These are phyloP conservation scores for Aricia artaxerxes DNA, from an alignment of 2,888 invertebrate species.

Conservation along the genomic window DNA sequence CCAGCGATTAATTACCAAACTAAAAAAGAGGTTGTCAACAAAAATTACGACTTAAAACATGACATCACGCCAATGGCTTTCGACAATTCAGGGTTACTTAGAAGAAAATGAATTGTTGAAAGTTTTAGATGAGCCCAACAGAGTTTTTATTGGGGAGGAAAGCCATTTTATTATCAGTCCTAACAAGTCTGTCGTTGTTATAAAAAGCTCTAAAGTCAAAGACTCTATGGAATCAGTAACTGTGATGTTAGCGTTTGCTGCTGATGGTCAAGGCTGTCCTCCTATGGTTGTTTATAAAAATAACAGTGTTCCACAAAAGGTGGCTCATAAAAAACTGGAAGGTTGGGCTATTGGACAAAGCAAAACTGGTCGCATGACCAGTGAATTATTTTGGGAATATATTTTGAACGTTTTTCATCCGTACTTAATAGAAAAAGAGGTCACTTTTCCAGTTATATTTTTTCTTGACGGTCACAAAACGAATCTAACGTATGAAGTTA, in stretches of 20 bases:
- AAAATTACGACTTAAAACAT: too few species aligned
- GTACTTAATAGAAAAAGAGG: constrained; percentile 39
- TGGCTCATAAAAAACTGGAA: constrained; percentile 38
- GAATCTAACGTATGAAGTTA: too few species aligned
- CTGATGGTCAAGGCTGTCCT: constrained; percentile 41
- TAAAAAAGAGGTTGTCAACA: not conserved
- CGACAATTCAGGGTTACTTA: too few species aligned
- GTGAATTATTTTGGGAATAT: constrained; percentile 47
- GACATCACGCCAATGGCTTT: too few species aligned
- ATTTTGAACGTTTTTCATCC: constrained; percentile 46
- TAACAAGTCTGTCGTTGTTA: too few species aligned
- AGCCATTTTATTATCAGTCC: too few species aligned
- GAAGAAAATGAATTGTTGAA: too few species aligned
- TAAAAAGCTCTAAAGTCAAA: not conserved
- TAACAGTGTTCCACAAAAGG: too few species aligned
- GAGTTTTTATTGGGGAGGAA: too few species aligned
- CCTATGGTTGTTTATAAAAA: constrained; percentile 44
- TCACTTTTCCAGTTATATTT: constrained; percentile 24
- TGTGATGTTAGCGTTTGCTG: constrained; percentile 47
- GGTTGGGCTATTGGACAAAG: constrained; percentile 46
- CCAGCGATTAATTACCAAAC: not conserved
- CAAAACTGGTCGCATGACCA: constrained; percentile 51
- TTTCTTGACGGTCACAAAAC: not conserved
- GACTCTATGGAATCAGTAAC: constrained; percentile 42
- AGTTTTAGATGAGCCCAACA: too few species aligned